Evolutionary conservation across 2,797 vertebrate species (phyloP).

Genomic region (Basileuterus tristriatus): DNA sequence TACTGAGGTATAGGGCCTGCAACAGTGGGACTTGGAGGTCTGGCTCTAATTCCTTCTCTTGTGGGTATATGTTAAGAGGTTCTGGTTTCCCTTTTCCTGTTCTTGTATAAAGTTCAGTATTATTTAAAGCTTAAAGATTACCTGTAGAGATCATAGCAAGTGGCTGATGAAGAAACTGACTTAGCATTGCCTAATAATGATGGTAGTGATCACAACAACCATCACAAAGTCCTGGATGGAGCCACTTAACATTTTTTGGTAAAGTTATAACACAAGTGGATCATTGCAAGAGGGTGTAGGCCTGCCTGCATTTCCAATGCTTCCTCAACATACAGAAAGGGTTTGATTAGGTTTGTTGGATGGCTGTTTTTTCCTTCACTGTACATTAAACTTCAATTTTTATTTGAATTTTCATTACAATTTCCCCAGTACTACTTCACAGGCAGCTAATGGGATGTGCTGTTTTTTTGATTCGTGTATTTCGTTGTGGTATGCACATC

Average conservation of each 20-base stretch:
- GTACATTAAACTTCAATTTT: background rate
- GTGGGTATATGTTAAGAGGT: background rate
- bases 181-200: background rate
- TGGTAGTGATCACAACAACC: background rate
- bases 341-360: background rate
- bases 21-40: background rate
- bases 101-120: background rate
- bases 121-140: conserved; percentile 31
- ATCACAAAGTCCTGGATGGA: background rate
- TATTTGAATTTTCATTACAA: background rate
- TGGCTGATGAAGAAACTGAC: background rate
- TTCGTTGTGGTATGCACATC: background rate
- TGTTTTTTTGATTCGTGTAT: background rate
- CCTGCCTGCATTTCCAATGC: background rate
- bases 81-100: background rate
- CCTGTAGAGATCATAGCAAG: background rate
- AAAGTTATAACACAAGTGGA: background rate
- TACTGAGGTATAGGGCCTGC: rapidly evolving
- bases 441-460: background rate
- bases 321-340: background rate
- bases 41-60: background rate
- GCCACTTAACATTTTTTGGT: background rate
- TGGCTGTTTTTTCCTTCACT: background rate
- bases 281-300: background rate
- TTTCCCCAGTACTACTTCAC: background rate